phyloP scores from a whole-genome alignment of 1,140 invertebrate species.

The Drosophila ambigua region DNA sequence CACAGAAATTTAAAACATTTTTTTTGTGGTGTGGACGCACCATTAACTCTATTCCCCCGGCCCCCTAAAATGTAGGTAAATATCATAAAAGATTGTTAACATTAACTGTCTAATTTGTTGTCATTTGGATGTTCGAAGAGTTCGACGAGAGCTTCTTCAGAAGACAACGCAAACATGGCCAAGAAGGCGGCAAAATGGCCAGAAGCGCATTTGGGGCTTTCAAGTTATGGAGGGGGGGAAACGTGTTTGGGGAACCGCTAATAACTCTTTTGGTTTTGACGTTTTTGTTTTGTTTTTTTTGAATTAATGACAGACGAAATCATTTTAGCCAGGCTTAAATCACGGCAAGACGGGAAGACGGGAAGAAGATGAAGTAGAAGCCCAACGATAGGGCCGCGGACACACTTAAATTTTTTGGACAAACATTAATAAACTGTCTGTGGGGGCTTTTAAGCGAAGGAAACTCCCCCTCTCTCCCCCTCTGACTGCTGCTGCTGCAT shows the following conservation, averaged over 20 bases:
- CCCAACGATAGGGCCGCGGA: slow-evolving; percentile 27
- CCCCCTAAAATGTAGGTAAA: slow-evolving; percentile 53
- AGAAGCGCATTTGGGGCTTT: slow-evolving; percentile 51
- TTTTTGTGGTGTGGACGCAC: slow-evolving; percentile 1
- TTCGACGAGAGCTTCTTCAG: slow-evolving; percentile 61
- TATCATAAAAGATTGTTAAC: slow-evolving; percentile 81
- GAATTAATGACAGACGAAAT: slow-evolving; percentile 76
- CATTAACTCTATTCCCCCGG: slow-evolving; percentile 57
- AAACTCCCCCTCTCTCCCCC: not conserved
- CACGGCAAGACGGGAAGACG: slow-evolving; percentile 42
- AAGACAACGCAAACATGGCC: slow-evolving; percentile 26
- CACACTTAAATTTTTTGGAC: slow-evolving; percentile 73
- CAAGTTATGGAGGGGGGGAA: slow-evolving; percentile 36
- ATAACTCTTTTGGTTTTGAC: slow-evolving; percentile 72
- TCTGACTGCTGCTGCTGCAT: slow-evolving; percentile 39
- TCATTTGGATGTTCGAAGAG: slow-evolving; percentile 56
- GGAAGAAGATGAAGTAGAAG: slow-evolving; percentile 26
- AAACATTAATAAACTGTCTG: slow-evolving; percentile 73
- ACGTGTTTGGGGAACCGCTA: slow-evolving; percentile 74
- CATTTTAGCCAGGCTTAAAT: slow-evolving; percentile 77
- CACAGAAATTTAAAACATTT: slow-evolving; percentile 42
- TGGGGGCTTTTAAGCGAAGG: slow-evolving; percentile 60
- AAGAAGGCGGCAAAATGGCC: slow-evolving; percentile 60
- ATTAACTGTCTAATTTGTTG: slow-evolving; percentile 82
- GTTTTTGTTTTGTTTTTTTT: slow-evolving; percentile 30